A percentile compares a stretch with the other conserved stretches of the same genome.
Conservation (phyloP, 2,113 vertebrate species). For the Neogale vison region DNA sequence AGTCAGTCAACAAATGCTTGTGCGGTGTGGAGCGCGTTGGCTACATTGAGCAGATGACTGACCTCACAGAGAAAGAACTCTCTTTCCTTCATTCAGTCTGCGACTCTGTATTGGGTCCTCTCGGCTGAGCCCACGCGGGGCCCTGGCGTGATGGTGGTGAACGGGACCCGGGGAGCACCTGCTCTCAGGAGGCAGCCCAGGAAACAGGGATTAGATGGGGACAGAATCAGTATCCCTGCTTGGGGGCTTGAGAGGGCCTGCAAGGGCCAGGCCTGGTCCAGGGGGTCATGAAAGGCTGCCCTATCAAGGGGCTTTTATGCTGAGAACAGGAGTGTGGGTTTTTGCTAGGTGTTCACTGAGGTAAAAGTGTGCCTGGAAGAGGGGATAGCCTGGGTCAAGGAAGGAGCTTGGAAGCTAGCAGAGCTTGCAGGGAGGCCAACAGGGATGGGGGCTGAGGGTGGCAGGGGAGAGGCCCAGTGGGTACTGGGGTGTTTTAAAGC, state of each 20-base stretch:
- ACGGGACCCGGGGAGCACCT: neutral
- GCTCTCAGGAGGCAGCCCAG: neutral
- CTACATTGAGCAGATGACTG: neutral
- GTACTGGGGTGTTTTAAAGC: neutral
- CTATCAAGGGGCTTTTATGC: rapidly evolving
- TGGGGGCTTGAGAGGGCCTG: neutral
- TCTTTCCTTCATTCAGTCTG: neutral
- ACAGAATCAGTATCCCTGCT: neutral
- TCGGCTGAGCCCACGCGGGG: neutral
- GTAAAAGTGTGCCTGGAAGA: neutral
- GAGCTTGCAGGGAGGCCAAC: rapidly evolving
- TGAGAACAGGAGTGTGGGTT: neutral
- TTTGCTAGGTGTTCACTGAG: neutral
- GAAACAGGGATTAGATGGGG: neutral
- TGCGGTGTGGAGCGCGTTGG: neutral
- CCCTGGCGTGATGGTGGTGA: too few relatives aligned
- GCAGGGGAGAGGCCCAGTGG: neutral
- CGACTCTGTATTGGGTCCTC: neutral
- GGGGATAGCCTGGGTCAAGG: neutral
- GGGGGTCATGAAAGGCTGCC: neutral
- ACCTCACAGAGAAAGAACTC: neutral
- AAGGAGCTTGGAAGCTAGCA: neutral
- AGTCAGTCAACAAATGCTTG: neutral
- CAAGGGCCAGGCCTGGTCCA: neutral
- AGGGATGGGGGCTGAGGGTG: neutral